Percentiles rank a stretch among this genome's conserved stretches.
These are phyloP conservation scores for Lithobates pipiens DNA, from an alignment of 2,797 vertebrate genomes.

Conservation along the genomic window DNA sequence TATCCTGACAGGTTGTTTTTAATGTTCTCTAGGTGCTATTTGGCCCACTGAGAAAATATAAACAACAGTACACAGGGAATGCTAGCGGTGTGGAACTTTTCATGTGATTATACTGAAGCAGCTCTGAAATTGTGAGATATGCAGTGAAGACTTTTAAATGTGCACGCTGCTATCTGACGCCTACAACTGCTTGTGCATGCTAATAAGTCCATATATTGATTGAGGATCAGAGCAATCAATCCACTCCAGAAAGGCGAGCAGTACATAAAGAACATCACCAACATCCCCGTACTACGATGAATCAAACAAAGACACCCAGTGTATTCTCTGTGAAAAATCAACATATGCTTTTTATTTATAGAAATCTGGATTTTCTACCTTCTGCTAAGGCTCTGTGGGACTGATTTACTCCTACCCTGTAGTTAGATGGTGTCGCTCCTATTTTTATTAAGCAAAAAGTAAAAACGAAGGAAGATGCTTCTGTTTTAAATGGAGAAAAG, in stretches of 20 bases:
- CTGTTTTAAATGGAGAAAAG: neutral
- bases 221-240: slow-evolving; percentile 37
- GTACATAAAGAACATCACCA: slow-evolving; percentile 6
- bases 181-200: slow-evolving; percentile 6
- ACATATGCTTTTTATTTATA: slow-evolving; percentile 39
- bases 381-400: neutral
- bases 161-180: slow-evolving; percentile 1
- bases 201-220: slow-evolving; percentile 30
- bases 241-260: slow-evolving; percentile 6
- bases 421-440: neutral
- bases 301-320: neutral
- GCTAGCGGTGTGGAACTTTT: neutral
- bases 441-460: slow-evolving; percentile 7
- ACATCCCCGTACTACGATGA: slow-evolving; percentile 4
- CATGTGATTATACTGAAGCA: neutral
- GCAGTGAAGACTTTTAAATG: neutral
- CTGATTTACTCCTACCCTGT: slow-evolving; percentile 18
- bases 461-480: neutral
- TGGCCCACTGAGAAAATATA: no score
- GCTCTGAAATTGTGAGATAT: neutral
- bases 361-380: slow-evolving; percentile 10
- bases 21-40: no score
- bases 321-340: slow-evolving; percentile 11
- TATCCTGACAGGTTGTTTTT: no score
- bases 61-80: neutral